phyloP scores from a whole-genome alignment of 2,888 invertebrate genomes.

The Hedya salicella region DNA sequence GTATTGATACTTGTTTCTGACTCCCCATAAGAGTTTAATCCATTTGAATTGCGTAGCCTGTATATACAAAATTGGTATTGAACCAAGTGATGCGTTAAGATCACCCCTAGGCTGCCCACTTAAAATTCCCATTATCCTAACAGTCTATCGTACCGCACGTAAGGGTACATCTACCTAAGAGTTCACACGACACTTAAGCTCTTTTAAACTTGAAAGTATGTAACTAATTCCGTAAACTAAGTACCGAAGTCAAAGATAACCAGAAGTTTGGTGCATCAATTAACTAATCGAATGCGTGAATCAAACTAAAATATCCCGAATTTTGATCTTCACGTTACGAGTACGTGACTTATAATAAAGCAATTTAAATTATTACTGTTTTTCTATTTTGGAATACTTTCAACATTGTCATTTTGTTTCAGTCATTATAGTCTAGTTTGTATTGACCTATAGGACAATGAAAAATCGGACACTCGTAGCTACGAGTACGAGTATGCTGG shows the following conservation, averaged over 20 bases:
- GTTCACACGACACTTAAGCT: not conserved
- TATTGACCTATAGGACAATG: too few relatives aligned
- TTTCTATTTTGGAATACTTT: too few relatives aligned
- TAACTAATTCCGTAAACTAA: conserved; percentile 22
- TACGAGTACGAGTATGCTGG: too few relatives aligned
- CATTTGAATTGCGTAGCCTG: not conserved
- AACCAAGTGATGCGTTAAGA: not conserved
- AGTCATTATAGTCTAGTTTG: too few relatives aligned
- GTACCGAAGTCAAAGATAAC: conserved; percentile 22
- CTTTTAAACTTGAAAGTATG: not conserved
- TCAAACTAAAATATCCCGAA: conserved; percentile 13
- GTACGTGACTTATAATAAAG: too few relatives aligned
- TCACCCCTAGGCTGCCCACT: conserved; percentile 1
- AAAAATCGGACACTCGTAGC: too few relatives aligned
- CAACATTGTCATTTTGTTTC: too few relatives aligned
- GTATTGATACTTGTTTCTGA: too few relatives aligned
- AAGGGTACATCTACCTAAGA: not conserved
- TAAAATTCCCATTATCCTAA: conserved; percentile 15
- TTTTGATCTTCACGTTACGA: too few relatives aligned
- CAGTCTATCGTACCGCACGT: not conserved
- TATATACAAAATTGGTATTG: not conserved
- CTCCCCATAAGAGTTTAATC: too few relatives aligned
- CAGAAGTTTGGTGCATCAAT: conserved; percentile 15
- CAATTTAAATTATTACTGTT: too few relatives aligned
- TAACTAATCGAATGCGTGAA: conserved; percentile 22